phyloP scores from a whole-genome alignment of 2,888 invertebrate genomes.

The Mechanitis messenoides region DNA sequence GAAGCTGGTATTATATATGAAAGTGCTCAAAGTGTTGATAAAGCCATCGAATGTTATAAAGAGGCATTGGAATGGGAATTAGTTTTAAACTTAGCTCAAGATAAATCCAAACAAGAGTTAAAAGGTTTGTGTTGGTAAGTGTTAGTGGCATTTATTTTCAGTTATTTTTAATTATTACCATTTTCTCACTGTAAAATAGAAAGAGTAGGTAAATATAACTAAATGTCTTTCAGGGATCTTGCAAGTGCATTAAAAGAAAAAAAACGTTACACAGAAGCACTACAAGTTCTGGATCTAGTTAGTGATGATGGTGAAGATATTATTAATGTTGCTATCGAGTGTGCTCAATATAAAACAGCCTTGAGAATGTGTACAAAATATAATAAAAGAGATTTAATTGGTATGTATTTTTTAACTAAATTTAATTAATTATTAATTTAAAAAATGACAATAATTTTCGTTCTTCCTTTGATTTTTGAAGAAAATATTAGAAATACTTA shows the following conservation, averaged over 20 bases:
- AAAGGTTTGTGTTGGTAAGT: slow-evolving; percentile 55
- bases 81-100: slow-evolving; percentile 77
- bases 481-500: no score
- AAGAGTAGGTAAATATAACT: background rate
- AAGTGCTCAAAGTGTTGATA: slow-evolving; percentile 77
- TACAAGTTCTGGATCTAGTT: slow-evolving; percentile 79
- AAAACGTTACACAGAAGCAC: slow-evolving; percentile 80
- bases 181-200: no score
- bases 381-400: slow-evolving; percentile 72
- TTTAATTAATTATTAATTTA: no score
- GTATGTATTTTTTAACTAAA: slow-evolving; percentile 46
- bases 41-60: slow-evolving; percentile 84
- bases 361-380: slow-evolving; percentile 76
- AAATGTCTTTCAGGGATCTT: slow-evolving; percentile 58
- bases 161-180: background rate
- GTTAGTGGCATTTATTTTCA: background rate
- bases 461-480: no score
- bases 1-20: slow-evolving; percentile 90
- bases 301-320: slow-evolving; percentile 77
- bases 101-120: slow-evolving; percentile 51
- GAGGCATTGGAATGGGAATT: slow-evolving; percentile 85
- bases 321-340: slow-evolving; percentile 80
- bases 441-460: no score
- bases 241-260: slow-evolving; percentile 73
- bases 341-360: slow-evolving; percentile 82